phyloP scores from a whole-genome alignment of 2,113 vertebrate genomes.

The Narcine bancroftii region DNA sequence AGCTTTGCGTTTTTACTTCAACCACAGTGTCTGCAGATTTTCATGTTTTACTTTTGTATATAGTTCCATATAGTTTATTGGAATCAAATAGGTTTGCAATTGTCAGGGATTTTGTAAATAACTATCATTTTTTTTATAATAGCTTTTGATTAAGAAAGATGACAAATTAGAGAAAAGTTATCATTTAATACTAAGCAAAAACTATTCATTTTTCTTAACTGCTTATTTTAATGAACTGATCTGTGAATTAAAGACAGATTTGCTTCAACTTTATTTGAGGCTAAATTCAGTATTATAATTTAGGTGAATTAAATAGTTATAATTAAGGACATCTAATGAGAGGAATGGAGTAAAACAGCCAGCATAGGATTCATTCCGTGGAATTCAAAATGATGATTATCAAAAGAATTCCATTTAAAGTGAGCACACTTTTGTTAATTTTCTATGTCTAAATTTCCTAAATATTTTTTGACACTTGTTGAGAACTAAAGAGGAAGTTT shows the following conservation, averaged over 20 bases:
- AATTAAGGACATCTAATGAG: neutral
- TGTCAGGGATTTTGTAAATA: neutral
- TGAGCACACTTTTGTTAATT: neutral
- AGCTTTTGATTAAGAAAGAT: neutral
- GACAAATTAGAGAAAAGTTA: neutral
- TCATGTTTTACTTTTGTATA: too few relatives aligned
- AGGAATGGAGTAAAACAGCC: neutral
- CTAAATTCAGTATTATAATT: neutral
- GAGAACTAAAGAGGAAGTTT: neutral
- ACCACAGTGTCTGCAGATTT: too few relatives aligned
- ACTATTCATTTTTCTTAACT: neutral
- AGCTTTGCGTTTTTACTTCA: too few relatives aligned
- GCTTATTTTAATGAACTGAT: neutral
- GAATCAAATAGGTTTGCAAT: neutral
- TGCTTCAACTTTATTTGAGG: neutral
- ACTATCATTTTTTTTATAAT: neutral
- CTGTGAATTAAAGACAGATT: neutral
- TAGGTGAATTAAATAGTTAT: neutral
- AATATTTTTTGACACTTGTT: neutral
- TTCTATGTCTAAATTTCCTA: neutral
- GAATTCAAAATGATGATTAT: neutral
- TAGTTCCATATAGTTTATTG: neutral
- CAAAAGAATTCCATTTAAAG: conserved; percentile 21
- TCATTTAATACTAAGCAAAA: neutral
- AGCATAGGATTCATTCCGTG: neutral